Conservation (phyloP, 2,888 invertebrate species). For the Agapetus fuscipes region DNA sequence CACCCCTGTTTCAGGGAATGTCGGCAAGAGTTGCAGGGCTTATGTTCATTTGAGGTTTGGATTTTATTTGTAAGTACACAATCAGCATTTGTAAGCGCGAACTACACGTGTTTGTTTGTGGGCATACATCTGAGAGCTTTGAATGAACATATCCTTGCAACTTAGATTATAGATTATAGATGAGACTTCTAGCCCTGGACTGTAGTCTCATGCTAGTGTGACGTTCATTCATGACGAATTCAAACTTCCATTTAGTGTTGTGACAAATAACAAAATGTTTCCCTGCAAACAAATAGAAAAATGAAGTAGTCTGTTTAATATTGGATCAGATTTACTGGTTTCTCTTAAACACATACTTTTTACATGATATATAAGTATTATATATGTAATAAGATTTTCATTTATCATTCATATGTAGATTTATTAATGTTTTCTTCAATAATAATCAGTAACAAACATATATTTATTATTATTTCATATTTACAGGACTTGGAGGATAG, state of each 20-base stretch:
- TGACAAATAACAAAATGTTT: not conserved
- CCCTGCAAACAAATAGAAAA: not conserved
- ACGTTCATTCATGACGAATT: too few species aligned
- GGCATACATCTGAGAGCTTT: too few species aligned
- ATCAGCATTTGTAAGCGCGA: too few species aligned
- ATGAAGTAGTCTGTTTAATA: conserved; percentile 1
- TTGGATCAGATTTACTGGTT: conserved; percentile 19
- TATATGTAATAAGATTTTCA: conserved; percentile 19
- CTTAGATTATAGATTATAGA: too few species aligned
- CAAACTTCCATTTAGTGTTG: not conserved
- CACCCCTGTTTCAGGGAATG: too few species aligned
- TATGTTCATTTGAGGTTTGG: too few species aligned
- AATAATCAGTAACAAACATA: conserved; percentile 12
- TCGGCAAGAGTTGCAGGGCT: too few species aligned
- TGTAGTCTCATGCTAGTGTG: too few species aligned
- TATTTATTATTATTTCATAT: conserved; percentile 12
- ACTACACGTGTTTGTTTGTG: too few species aligned
- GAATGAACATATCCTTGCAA: too few species aligned
- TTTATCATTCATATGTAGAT: conserved; percentile 20
- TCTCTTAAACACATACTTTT: conserved; percentile 19
- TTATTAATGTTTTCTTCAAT: conserved; percentile 18
- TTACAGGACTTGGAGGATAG: conserved; percentile 5
- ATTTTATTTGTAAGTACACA: too few species aligned
- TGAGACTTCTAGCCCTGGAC: too few species aligned
- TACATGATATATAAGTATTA: conserved; percentile 18